Conservation (phyloP, 1,140 invertebrate genomes). For the Drosophila triauraria region DNA sequence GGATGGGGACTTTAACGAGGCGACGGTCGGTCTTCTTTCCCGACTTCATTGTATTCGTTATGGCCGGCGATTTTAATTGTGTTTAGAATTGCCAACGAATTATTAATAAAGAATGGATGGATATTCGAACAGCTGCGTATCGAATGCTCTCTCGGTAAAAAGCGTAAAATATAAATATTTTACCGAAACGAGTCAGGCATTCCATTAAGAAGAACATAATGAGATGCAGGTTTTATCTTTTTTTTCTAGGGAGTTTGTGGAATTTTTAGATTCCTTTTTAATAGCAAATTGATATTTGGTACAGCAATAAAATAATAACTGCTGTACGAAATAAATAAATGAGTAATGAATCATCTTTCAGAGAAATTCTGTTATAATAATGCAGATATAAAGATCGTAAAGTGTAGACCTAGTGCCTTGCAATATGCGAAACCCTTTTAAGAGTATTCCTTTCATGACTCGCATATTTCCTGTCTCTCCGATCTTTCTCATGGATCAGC, state of each 20-base stretch:
- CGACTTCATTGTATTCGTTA: slow-evolving; percentile 62
- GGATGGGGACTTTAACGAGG: slow-evolving; percentile 64
- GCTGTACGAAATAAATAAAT: no score
- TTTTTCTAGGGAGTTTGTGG: no score
- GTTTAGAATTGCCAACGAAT: slow-evolving; percentile 61
- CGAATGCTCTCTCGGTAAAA: slow-evolving; percentile 1
- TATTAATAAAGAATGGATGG: slow-evolving; percentile 44
- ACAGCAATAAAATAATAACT: no score
- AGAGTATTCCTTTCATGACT: slow-evolving; percentile 7
- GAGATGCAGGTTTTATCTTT: no score
- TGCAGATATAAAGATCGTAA: neutral
- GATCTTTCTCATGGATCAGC: slow-evolving; percentile 45
- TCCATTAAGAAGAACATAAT: neutral
- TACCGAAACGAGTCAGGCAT: no score
- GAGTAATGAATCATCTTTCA: no score
- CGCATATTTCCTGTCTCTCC: neutral
- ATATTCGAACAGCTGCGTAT: slow-evolving; percentile 11
- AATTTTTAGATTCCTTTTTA: neutral
- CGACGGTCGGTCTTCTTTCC: slow-evolving; percentile 48
- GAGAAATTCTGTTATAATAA: no score
- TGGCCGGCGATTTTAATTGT: slow-evolving; percentile 65
- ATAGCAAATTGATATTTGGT: no score
- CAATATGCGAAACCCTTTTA: neutral
- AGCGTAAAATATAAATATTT: neutral
- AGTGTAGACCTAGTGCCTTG: no score